phyloP scores from a whole-genome alignment of 92 coral and sea anemone species.

The Umimayanthus chanpuru region DNA sequence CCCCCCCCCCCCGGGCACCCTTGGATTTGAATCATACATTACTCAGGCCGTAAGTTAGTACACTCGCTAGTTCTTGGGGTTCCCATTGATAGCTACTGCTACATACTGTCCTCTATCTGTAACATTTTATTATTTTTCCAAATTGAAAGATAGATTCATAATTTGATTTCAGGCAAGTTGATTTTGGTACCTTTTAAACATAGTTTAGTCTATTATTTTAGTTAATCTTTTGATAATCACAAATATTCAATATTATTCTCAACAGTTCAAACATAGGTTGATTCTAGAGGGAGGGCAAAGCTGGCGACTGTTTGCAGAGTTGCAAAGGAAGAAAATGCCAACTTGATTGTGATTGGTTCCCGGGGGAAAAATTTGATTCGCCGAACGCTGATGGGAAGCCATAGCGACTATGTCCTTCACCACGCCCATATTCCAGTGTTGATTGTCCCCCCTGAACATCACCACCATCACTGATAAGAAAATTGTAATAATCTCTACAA shows the following conservation, averaged over 20 bases:
- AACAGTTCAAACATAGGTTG: slow-evolving; percentile 15
- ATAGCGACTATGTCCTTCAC: slow-evolving; percentile 31
- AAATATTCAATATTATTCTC: background rate
- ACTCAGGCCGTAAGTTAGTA: no score
- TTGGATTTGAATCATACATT: no score
- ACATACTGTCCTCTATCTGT: no score
- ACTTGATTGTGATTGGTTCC: slow-evolving; percentile 28
- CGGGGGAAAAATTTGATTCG: slow-evolving; percentile 8
- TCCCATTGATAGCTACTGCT: no score
- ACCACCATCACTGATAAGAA: background rate
- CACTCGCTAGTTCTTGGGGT: no score
- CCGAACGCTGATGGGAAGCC: slow-evolving; percentile 45
- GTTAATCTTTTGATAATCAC: no score
- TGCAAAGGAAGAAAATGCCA: slow-evolving; percentile 35
- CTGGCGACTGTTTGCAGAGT: slow-evolving; percentile 39
- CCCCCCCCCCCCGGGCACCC: no score
- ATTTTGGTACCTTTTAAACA: no score
- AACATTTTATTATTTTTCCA: no score
- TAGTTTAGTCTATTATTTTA: no score
- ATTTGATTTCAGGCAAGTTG: no score
- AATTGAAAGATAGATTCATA: no score
- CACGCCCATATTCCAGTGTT: slow-evolving; percentile 25
- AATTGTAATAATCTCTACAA: background rate
- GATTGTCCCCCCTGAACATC: slow-evolving; percentile 31
- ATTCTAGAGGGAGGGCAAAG: slow-evolving; percentile 31